Evolutionary conservation across 2,888 invertebrate species (phyloP).

Genomic region (Rhorus exstirpatorius): DNA sequence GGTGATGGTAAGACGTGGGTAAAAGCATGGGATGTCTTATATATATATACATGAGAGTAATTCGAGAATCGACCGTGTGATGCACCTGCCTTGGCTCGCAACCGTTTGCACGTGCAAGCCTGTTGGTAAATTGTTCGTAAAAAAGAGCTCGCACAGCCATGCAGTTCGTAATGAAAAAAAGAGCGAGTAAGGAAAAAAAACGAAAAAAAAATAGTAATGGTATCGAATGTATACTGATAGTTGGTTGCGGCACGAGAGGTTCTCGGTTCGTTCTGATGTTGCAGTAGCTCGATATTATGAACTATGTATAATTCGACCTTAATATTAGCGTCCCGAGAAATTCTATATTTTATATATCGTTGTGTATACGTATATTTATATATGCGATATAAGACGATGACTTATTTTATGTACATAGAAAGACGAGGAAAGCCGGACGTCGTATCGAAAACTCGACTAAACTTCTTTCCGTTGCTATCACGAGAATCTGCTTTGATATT

Average conservation of each 20-base stretch:
- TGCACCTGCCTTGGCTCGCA: constrained; percentile 14
- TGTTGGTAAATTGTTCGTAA: constrained; percentile 1
- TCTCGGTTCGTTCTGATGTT: constrained; percentile 52
- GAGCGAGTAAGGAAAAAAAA: background rate
- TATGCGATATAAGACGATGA: constrained; percentile 6
- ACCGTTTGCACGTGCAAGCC: constrained; percentile 14
- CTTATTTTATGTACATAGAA: background rate
- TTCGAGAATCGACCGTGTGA: constrained; percentile 25
- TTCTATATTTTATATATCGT: background rate
- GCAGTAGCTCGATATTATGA: constrained; percentile 49
- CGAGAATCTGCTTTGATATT: constrained; percentile 3
- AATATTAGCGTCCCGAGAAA: constrained; percentile 49
- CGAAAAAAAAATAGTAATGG: constrained; percentile 29
- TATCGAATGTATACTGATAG: constrained; percentile 33
- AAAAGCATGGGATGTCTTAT: background rate
- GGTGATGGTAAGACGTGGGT: background rate
- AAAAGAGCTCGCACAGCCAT: constrained; percentile 32
- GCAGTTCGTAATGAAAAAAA: background rate
- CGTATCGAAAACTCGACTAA: constrained; percentile 57
- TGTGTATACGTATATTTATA: constrained; percentile 1
- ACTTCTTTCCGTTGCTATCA: constrained; percentile 42
- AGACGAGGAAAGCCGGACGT: constrained; percentile 40
- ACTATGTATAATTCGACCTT: constrained; percentile 65
- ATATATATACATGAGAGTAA: constrained; percentile 6
- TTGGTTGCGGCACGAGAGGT: constrained; percentile 57